These are phyloP conservation scores for Drosophila subobscura DNA, from an alignment of 1,140 invertebrate genomes.

Conservation along the genomic window DNA sequence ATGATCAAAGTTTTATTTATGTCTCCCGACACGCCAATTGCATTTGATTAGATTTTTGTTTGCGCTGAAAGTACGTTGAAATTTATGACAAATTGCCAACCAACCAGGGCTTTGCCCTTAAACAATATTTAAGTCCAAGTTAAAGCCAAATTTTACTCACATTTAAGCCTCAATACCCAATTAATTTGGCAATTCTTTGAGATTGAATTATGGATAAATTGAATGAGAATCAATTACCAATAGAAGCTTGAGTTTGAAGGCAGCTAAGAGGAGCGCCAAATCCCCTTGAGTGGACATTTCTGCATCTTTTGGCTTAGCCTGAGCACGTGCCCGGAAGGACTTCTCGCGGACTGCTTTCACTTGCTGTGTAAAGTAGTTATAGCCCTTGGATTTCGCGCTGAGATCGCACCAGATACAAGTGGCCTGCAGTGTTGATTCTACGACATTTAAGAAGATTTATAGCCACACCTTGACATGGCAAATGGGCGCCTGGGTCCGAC, in stretches of 20 bases:
- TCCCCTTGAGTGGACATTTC: too few relatives aligned
- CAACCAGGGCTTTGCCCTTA: too few relatives aligned
- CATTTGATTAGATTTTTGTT: constrained; percentile 29
- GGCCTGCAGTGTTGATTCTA: constrained; percentile 49
- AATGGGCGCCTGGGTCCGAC: constrained; percentile 17
- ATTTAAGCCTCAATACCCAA: too few relatives aligned
- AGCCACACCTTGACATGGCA: constrained; percentile 37
- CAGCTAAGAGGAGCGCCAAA: too few relatives aligned
- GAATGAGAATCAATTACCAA: too few relatives aligned
- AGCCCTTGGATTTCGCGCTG: constrained; percentile 14
- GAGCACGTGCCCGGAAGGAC: constrained; percentile 12
- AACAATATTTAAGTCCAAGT: too few relatives aligned
- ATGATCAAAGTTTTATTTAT: constrained; percentile 65
- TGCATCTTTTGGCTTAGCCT: background rate
- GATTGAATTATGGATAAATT: too few relatives aligned
- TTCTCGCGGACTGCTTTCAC: constrained; percentile 6
- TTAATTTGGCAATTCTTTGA: too few relatives aligned
- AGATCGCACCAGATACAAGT: constrained; percentile 16
- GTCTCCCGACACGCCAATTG: constrained; percentile 39
- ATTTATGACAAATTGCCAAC: too few relatives aligned
- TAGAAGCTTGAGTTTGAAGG: too few relatives aligned
- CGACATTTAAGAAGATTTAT: constrained; percentile 65
- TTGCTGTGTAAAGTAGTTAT: constrained; percentile 45
- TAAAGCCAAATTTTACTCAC: too few relatives aligned
- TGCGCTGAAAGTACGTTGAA: background rate